A percentile compares a stretch with the other conserved stretches of the same genome.
Conservation (phyloP, 2,888 invertebrate species). For the Drosophila atripex region DNA sequence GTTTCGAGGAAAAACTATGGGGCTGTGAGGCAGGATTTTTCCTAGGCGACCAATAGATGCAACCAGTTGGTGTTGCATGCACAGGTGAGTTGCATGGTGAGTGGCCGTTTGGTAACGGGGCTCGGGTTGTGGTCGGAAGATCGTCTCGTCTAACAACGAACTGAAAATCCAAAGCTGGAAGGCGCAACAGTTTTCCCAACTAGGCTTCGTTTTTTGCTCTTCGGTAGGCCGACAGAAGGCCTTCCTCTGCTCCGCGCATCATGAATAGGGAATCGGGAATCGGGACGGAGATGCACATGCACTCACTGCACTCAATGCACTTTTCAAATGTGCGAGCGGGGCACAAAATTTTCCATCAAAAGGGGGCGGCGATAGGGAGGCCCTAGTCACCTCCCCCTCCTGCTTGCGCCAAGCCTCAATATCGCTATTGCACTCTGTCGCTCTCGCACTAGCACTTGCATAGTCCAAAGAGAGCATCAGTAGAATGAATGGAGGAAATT, state of each 20-base stretch:
- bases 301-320: constrained; percentile 63
- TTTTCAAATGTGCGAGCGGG: constrained; percentile 75
- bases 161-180: constrained; percentile 50
- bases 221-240: constrained; percentile 40
- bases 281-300: constrained; percentile 21
- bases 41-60: constrained; percentile 61
- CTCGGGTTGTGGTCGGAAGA: constrained; percentile 11
- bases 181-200: constrained; percentile 73
- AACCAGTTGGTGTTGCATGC: constrained; percentile 49
- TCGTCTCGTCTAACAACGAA: constrained; percentile 73
- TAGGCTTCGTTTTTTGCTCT: constrained; percentile 43
- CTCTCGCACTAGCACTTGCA: constrained; percentile 39
- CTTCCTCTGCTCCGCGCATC: constrained; percentile 7
- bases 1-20: constrained; percentile 70
- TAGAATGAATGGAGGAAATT: constrained; percentile 29
- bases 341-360: constrained; percentile 64
- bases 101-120: not conserved
- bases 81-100: constrained; percentile 28
- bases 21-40: constrained; percentile 67
- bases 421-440: constrained; percentile 1
- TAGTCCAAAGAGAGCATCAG: constrained; percentile 30
- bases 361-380: constrained; percentile 59
- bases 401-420: not conserved
- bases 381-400: constrained; percentile 32
- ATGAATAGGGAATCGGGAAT: constrained; percentile 17